Conservation (phyloP, 2,797 vertebrate species). For the Glossophaga mutica region DNA sequence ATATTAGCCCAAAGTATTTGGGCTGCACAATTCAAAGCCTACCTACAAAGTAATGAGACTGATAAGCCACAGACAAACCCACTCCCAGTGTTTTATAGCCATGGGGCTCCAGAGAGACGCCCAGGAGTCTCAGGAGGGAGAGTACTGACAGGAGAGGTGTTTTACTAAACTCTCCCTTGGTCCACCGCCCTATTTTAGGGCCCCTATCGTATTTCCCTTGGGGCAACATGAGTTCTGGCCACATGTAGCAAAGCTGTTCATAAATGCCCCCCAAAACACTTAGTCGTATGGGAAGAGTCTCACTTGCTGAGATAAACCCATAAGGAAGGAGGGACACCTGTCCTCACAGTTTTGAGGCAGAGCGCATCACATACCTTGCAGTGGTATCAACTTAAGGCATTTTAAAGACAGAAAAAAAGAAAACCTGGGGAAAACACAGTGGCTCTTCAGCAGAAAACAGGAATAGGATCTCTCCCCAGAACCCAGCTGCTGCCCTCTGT, state of each 20-base stretch:
- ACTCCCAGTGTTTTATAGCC: not conserved
- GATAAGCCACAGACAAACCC: not conserved
- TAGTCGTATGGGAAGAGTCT: not conserved
- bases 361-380: not conserved
- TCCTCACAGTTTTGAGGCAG: not conserved
- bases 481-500: not conserved
- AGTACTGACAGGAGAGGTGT: not conserved
- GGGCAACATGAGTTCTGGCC: not conserved
- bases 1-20: not conserved
- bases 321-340: not conserved
- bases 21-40: not conserved
- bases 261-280: not conserved
- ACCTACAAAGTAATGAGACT: not conserved
- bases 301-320: not conserved
- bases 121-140: not conserved
- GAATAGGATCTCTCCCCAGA: not conserved
- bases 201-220: not conserved
- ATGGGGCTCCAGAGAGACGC: not conserved
- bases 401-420: not conserved
- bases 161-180: not conserved
- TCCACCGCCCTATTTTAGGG: not conserved
- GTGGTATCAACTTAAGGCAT: not conserved
- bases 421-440: not conserved
- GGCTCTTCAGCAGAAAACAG: not conserved
- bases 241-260: not conserved